Conservation (phyloP, 2,797 vertebrate species). For the Monodelphis domestica region DNA sequence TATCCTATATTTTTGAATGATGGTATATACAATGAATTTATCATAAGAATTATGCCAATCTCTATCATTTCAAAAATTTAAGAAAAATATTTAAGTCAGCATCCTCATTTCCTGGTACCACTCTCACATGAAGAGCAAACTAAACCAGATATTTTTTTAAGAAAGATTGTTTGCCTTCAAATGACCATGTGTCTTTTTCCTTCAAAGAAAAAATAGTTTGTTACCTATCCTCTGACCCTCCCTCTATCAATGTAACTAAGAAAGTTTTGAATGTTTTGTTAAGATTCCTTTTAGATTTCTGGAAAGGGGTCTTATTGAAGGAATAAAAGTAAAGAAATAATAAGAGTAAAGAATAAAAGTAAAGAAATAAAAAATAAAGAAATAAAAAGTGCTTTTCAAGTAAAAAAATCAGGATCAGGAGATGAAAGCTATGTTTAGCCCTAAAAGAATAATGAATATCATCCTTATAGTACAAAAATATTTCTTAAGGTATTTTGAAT, state of each 20-base stretch:
- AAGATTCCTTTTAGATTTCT: not conserved
- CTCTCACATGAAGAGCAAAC: conserved; percentile 7
- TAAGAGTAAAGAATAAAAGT: no score
- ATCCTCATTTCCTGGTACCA: not conserved
- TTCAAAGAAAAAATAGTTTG: not conserved
- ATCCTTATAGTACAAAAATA: not conserved
- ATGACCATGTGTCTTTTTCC: not conserved
- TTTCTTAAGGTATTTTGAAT: not conserved
- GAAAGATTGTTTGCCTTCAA: not conserved
- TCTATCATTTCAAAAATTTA: not conserved
- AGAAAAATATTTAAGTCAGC: not conserved
- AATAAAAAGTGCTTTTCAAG: no score
- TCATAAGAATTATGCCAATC: not conserved
- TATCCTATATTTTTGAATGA: not conserved
- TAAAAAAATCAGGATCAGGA: not conserved
- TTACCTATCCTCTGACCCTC: not conserved
- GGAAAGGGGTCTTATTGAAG: not conserved
- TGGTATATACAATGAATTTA: accelerated
- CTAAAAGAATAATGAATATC: not conserved
- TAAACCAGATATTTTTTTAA: not conserved
- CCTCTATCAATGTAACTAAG: not conserved
- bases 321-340: no score
- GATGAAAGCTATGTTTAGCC: not conserved
- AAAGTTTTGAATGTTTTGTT: not conserved
- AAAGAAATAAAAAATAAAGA: no score